Base-by-base conservation (phyloP, 2,888 invertebrate species). In the Tiliacea aurago region DNA sequence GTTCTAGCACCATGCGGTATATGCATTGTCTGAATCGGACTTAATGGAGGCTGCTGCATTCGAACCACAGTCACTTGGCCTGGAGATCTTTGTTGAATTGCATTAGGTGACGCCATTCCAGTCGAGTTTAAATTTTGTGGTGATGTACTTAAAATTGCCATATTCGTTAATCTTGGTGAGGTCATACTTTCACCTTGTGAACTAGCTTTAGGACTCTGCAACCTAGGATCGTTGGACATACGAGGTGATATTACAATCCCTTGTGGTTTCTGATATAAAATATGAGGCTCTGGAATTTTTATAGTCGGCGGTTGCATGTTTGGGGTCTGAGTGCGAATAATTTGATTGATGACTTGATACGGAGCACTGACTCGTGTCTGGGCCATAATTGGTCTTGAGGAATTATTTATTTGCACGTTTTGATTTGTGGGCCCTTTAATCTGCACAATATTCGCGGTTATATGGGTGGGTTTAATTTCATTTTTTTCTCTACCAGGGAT, bases 241-340 rank as follows among this genome's bases (percentile, higher is more conserved):
- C 95, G 91, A 13, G 96, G 96, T 51, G 96, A 96, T 87, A 93
- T 95, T 23, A 93, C 95, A 70, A 94, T 96, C 37, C 91, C 96
- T 89, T 88, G 96, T 85, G 92, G 91, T 88, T 96, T 96, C 86
- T 95, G 96, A 86, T 96, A 96, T 49, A 96, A 84, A 74, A 96
- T 91, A 84, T 96, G 96, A 67, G 94, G 93, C 58, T 97, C 97
- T 6, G 97, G 97, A 85, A 97, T 97, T 86, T 97, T 97, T 23
- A 97, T 97, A 1, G 97, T 97, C 7, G 98, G 96, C 20, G 97
- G 96, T 86, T 97, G 97, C 92, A 97, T 96, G 80, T 95, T 97
- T 13, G 94, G 86, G 88, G 93, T 70, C 73, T 94, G 87, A 55
- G 92, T 93, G 77, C 95, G 93, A 76, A 93, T 94, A 76, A 94